Evolutionary conservation across 2,797 vertebrate genomes (phyloP).

Genomic region (Valencia hispanica): DNA sequence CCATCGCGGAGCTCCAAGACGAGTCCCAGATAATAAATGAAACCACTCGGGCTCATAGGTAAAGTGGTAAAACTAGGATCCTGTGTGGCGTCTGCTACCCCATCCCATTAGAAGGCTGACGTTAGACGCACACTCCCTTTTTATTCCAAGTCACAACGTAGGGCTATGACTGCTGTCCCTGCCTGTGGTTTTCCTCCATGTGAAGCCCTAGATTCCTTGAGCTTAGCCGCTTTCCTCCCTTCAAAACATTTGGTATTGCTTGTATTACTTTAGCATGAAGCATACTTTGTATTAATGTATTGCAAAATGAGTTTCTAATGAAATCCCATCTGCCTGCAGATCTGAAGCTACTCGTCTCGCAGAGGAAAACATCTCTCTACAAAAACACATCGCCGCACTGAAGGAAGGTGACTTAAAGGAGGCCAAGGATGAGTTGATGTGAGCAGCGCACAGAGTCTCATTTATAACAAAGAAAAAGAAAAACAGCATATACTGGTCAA

Average conservation of each 20-base stretch:
- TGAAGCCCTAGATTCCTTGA: not conserved
- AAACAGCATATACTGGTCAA: too few species aligned
- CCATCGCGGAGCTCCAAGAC: conserved; percentile 71
- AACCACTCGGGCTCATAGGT: conserved; percentile 76
- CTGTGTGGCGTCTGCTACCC: conserved; percentile 22
- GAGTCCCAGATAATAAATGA: conserved; percentile 61
- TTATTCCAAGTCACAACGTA: not conserved
- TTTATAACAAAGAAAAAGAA: not conserved
- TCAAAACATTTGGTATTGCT: conserved; percentile 10
- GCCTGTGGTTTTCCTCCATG: conserved; percentile 13
- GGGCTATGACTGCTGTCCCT: conserved; percentile 5
- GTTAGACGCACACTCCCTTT: not conserved
- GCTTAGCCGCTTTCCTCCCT: conserved; percentile 24
- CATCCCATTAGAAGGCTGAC: conserved; percentile 26
- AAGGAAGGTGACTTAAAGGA: conserved; percentile 87
- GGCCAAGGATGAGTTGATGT: conserved; percentile 86
- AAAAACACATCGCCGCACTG: conserved; percentile 80
- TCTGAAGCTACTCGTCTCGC: conserved; percentile 85
- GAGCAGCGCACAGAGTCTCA: conserved; percentile 49
- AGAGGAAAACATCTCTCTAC: conserved; percentile 85
- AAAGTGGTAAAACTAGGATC: conserved; percentile 59
- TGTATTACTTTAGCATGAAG: not conserved
- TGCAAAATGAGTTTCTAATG: not conserved
- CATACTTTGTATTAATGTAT: not conserved
- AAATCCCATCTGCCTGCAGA: conserved; percentile 62